Evolutionary conservation across 2,113 vertebrate genomes (phyloP), one percentile per base, ranked within the genome.

Genomic region (Phoxinus phoxinus): DNA sequence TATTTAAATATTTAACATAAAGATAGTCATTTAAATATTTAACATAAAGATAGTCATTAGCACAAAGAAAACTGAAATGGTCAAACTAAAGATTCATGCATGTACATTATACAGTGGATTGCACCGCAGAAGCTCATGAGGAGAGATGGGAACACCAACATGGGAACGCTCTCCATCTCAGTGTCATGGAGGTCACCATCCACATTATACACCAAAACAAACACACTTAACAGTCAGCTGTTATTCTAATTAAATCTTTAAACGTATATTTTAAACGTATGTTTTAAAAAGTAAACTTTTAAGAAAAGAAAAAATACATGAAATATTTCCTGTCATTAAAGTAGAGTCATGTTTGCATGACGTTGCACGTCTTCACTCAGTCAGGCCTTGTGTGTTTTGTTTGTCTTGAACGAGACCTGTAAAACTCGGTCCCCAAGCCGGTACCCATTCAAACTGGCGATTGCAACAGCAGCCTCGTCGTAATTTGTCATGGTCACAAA

Each of bases 401-500:
- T 99, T 93, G 98, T 99, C 96, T 99, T 99, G 94, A 99, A 99
- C 27, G 98, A 99, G 90, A 99, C 98, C 95, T 99, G 98, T 94
- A 99, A 91, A 44, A 99, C 97, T 95, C 98, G 94, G 95, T 99
- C 97, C 86, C 98, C 98, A 9, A 99, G 97, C 87, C 98, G 97
- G 84, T 99, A 99, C 94, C 98, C 98, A 80, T 99, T 99, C 92
- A 99, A 94, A 94, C 98, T 99, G 91, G 97, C 98, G 90, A 99
- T 99, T 86, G 98, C 98, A 95, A 99, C 98, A 72, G 97, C 98
- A 2, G 98, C 98, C 93, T 99, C 98, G 6, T 99, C 98, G 77
- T 99, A 99, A 96, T 99, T 99, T 91, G 98, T 99, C 98, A 99
- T 99, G 94, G 98, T 99, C 94, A 99, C 98, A 94, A 99, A 99